phyloP scores from a whole-genome alignment of 2,113 vertebrate genomes.

The Drymodes brunneopygia region DNA sequence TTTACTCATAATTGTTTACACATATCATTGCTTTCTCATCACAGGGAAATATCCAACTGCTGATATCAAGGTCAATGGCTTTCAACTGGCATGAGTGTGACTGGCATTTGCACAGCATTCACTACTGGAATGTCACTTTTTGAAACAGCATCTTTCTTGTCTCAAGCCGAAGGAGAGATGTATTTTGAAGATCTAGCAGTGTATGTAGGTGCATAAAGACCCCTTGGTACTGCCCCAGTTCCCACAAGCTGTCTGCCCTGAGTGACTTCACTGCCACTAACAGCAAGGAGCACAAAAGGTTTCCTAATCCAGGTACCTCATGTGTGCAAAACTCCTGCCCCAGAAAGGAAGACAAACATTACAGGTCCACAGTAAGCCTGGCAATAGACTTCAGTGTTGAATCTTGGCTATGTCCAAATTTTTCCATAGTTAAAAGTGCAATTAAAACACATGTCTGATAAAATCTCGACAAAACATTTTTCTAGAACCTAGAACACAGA shows the following conservation, averaged over 20 bases:
- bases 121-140: neutral
- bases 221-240: neutral
- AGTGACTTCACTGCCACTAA: neutral
- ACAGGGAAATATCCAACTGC: neutral
- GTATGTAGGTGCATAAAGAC: neutral
- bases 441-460: neutral
- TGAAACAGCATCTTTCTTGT: neutral
- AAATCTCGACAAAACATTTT: neutral
- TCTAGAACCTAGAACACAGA: neutral
- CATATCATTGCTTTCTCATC: neutral
- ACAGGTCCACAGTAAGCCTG: neutral
- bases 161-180: neutral
- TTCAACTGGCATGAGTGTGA: neutral
- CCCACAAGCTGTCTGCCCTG: neutral
- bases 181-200: neutral
- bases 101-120: neutral
- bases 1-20: neutral
- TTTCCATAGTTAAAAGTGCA: neutral
- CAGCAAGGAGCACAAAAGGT: neutral
- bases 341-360: neutral
- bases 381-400: neutral
- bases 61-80: neutral
- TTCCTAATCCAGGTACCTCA: accelerated
- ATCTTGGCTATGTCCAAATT: neutral
- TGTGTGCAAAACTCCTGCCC: neutral